These are phyloP conservation scores for Epizoanthus scotinus DNA, from an alignment of 92 coral and sea anemone genomes.

Conservation along the genomic window DNA sequence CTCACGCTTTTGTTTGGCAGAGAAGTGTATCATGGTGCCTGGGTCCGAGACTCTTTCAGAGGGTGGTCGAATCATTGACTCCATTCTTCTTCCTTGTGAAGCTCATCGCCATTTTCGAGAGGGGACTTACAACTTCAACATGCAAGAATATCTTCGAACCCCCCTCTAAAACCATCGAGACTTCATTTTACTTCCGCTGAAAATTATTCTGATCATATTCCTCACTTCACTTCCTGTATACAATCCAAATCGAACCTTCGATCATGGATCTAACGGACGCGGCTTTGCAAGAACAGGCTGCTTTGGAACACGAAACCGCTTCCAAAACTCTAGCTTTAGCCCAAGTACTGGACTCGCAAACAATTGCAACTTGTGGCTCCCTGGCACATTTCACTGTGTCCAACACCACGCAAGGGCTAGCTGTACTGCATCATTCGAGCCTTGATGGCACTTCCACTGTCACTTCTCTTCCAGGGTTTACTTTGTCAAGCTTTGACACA, in stretches of 20 bases:
- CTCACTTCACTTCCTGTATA: constrained; percentile 83
- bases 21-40: neutral
- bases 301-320: constrained; percentile 59
- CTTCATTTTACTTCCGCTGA: constrained; percentile 78
- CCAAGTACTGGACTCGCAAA: constrained; percentile 76
- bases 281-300: constrained; percentile 62
- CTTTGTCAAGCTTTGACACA: constrained; percentile 77
- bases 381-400: constrained; percentile 69
- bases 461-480: constrained; percentile 81
- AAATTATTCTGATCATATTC: constrained; percentile 27
- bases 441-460: constrained; percentile 81
- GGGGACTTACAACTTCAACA: constrained; percentile 37
- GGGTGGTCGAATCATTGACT: constrained; percentile 30
- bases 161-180: constrained; percentile 86
- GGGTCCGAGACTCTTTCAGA: neutral
- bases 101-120: constrained; percentile 23
- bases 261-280: constrained; percentile 74
- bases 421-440: constrained; percentile 64
- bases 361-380: constrained; percentile 55
- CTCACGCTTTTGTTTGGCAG: too few species aligned
- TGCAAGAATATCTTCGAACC: constrained; percentile 54
- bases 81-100: neutral
- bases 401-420: constrained; percentile 60
- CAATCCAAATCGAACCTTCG: neutral
- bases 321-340: constrained; percentile 72